Conservation (phyloP, 2,113 vertebrate genomes). For the Cryptomyrus ogoouensis region DNA sequence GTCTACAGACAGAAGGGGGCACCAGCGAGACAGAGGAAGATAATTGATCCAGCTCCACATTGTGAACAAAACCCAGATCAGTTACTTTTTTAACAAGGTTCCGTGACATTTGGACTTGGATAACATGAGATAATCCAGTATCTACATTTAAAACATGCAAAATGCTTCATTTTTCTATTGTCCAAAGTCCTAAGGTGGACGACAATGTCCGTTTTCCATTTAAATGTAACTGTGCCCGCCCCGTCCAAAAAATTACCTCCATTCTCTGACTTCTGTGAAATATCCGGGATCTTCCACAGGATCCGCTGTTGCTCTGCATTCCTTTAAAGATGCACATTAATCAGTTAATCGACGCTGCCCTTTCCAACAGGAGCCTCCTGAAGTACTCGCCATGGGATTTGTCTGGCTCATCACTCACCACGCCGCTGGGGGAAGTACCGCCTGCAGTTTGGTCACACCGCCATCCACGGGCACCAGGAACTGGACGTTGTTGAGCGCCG, state of each 20-base stretch:
- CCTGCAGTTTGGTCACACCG: constrained; percentile 88
- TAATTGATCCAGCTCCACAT: neutral
- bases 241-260: constrained; percentile 68
- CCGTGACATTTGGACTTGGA: neutral
- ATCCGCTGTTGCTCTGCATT: constrained; percentile 90
- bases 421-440: constrained; percentile 88
- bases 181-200: neutral
- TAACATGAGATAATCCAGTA: neutral
- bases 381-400: neutral
- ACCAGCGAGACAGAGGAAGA: neutral
- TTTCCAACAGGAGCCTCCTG: neutral
- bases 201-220: neutral
- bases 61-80: neutral
- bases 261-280: constrained; percentile 96
- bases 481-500: constrained; percentile 94
- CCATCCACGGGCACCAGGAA: constrained; percentile 89
- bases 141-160: neutral
- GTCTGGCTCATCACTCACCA: constrained; percentile 63
- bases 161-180: neutral
- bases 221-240: neutral
- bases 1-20: constrained; percentile 25
- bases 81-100: neutral
- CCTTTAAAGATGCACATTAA: constrained; percentile 56
- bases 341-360: neutral
- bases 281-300: constrained; percentile 97